Evolutionary conservation across 2,797 vertebrate genomes (phyloP), one percentile per base, ranked within the genome.

Genomic region (Falco berigora): DNA sequence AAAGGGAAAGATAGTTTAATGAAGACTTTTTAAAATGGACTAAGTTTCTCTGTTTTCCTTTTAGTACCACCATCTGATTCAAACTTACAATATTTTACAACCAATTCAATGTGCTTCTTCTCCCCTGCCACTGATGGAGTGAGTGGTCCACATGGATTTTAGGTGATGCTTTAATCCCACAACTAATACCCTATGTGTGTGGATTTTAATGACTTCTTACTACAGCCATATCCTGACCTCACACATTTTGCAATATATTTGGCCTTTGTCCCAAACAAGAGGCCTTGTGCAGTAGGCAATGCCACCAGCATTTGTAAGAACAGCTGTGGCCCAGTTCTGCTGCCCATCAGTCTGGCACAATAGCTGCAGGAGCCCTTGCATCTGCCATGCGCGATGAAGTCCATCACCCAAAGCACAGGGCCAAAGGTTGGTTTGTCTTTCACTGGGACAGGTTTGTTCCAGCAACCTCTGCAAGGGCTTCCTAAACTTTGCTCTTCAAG

Each of bases 361-460:
- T 19, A 42, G 47, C 52, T 90, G 36, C 59, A 67, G 34, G 42
- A 88, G 28, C 30, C n/a, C 36, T 67, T 53, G 44, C 8, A 15
- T 24, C 24, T 86, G 46, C 44, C 19, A 6, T 3, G 6, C 23
- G 18, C 73, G 42, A 68, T 2, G 1, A 53, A 91, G 19, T 28
- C 44, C 20, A 4, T 77, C 59, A n/a, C n/a, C 12, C 66, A 81
- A 30, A 88, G 28, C 36, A 42, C 6, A 40, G 53, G 32, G 12
- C 7, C 20, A 38, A 9, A 44, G 19, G 20, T 67, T 53, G 66
- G 7, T 52, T 36, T 94, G 56, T 63, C n/a, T 88, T 55, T 85
- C 20, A 6, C 27, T 22, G n/a, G 21, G 53, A 71, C 32, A 56
- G 16, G 40, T 0, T 0, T 21, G 5, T 61, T 34, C 42, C 23